Evolutionary conservation across 2,888 invertebrate genomes (phyloP).

Genomic region (Ypsolopha sequella): DNA sequence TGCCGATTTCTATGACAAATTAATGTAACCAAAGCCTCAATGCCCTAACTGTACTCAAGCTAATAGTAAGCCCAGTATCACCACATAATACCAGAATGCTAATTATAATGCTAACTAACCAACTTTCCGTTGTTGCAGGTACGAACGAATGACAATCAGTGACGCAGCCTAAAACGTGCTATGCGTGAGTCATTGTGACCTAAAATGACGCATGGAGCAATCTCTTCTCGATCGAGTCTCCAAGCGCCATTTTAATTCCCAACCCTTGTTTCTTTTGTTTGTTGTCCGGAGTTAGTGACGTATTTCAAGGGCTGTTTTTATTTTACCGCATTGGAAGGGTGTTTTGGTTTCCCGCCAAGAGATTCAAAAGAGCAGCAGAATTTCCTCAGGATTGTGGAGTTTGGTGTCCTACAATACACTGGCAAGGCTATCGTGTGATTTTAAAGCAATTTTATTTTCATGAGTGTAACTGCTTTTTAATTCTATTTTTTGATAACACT

Average conservation of each 20-base stretch:
- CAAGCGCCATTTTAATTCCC: conserved; percentile 19
- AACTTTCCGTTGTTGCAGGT: conserved; percentile 52
- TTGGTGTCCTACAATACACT: conserved; percentile 22
- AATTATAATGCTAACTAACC: conserved; percentile 25
- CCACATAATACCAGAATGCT: conserved; percentile 6
- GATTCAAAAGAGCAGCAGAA: conserved; percentile 31
- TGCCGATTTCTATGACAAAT: too few relatives aligned
- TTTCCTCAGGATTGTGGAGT: conserved; percentile 31
- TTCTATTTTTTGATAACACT: too few relatives aligned
- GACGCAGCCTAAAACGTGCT: conserved; percentile 23
- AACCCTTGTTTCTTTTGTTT: neutral
- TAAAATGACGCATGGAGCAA: conserved; percentile 34
- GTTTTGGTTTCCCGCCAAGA: conserved; percentile 40
- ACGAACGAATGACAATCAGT: conserved; percentile 46
- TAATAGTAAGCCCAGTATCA: too few relatives aligned
- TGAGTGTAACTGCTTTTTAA: too few relatives aligned
- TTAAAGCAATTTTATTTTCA: conserved; percentile 9
- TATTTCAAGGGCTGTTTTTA: too few relatives aligned
- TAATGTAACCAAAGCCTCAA: too few relatives aligned
- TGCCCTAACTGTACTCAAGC: too few relatives aligned
- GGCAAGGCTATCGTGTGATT: conserved; percentile 42
- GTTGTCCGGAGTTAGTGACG: too few relatives aligned
- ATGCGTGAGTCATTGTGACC: conserved; percentile 49
- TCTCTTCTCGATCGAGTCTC: conserved; percentile 11
- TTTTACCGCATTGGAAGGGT: neutral